phyloP scores from a whole-genome alignment of 2,888 invertebrate species.

The Cynaeus angustus region DNA sequence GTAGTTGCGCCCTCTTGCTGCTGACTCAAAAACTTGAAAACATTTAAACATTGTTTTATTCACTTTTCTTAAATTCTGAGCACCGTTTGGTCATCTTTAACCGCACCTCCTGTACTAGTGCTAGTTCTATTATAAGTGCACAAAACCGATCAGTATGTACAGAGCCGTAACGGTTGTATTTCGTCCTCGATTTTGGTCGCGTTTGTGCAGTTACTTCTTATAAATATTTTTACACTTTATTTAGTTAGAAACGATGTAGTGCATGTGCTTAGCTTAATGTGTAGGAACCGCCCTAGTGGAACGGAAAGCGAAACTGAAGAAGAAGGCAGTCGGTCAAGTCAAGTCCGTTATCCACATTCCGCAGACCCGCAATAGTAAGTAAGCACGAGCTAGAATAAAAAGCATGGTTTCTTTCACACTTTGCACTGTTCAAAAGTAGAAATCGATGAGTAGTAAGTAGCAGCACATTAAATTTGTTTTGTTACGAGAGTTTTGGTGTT shows the following conservation, averaged over 20 bases:
- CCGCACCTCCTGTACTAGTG: background rate
- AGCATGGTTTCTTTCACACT: slow-evolving; percentile 7
- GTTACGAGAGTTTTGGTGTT: no score
- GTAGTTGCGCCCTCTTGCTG: no score
- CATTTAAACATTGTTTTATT: slow-evolving; percentile 14
- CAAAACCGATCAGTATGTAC: no score
- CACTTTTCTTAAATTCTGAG: slow-evolving; percentile 13
- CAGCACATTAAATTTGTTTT: no score
- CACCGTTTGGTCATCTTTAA: background rate
- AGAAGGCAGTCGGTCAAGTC: slow-evolving; percentile 73
- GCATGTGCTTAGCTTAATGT: slow-evolving; percentile 73
- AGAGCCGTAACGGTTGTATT: no score
- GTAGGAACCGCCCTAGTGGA: slow-evolving; percentile 76
- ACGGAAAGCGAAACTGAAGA: slow-evolving; percentile 87
- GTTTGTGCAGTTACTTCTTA: no score
- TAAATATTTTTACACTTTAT: no score
- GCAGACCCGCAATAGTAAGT: slow-evolving; percentile 75
- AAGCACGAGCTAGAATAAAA: slow-evolving; percentile 26
- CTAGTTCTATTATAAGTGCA: slow-evolving; percentile 42
- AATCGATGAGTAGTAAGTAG: no score
- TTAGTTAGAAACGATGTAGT: slow-evolving; percentile 67
- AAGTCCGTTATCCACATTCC: slow-evolving; percentile 68
- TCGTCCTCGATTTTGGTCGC: no score
- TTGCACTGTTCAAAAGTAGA: slow-evolving; percentile 13
- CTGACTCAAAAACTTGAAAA: no score